Evolutionary conservation across 2,113 vertebrate species (phyloP), one percentile per base, ranked within the genome.

Genomic region (Halichoerus grypus): DNA sequence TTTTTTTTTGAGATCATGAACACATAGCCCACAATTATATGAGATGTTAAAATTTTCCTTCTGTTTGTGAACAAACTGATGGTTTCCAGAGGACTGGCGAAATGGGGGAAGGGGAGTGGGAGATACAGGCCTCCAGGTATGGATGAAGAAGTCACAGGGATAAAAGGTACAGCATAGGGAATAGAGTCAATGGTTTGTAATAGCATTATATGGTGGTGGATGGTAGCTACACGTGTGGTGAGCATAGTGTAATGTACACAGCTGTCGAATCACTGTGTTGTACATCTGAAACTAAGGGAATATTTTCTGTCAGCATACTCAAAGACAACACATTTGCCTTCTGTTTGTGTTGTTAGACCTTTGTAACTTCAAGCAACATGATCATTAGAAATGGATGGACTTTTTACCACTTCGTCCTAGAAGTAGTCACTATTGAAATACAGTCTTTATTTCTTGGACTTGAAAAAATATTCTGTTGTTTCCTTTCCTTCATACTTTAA

Each of bases 401-500:
- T 57, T 67, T 67, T 28, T 22, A 65, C 39, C 89, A 19, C 21
- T 69, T 4, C 15, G 24, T 61, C n/a, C 59, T 79, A 77, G 49
- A 71, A 76, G 21, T 14, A 10, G 15, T 91, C n/a, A 42, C 33
- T 39, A 31, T 57, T 93, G 46, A 90, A 94, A 90, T 61, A 36
- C 4, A 80, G 39, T 49, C 55, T 69, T 59, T 86, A 77, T 89
- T 91, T 81, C 57, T 26, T 84, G 18, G n/a, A 74, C 36, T 80
- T 88, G 13, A 39, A 24, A 93, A 71, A 55, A 51, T 92, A 92
- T 21, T 13, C n/a, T 79, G 19, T 26, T 79, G 15, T 49, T 72
- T 94, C 7, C 39, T 69, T 53, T 96, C 77, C 28, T 92, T 2
- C 19, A 42, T 71, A 76, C 14, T 82, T 89, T 69, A 97, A 84